These are phyloP conservation scores for Caiman crocodilus DNA, from an alignment of 2,797 vertebrate genomes.

Conservation along the genomic window DNA sequence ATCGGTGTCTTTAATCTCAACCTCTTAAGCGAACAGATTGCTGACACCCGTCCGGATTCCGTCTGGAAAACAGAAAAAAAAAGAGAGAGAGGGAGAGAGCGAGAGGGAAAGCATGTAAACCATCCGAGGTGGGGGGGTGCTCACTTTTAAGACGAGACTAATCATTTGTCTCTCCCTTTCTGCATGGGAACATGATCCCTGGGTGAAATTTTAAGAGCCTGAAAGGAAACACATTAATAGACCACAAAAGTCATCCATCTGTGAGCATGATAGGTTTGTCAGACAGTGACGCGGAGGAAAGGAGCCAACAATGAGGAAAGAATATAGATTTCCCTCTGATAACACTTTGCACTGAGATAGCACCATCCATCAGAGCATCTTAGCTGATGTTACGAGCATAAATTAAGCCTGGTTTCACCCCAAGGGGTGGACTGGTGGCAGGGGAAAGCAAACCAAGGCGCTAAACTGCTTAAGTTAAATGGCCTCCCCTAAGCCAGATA, in stretches of 20 bases:
- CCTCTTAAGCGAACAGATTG: background rate
- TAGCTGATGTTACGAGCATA: background rate
- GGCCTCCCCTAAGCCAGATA: background rate
- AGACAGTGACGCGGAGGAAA: background rate
- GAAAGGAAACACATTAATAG: rapidly evolving
- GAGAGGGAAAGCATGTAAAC: rapidly evolving
- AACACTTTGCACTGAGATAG: background rate
- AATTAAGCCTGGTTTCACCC: background rate
- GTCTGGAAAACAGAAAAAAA: background rate
- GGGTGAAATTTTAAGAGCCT: background rate
- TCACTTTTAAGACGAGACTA: background rate
- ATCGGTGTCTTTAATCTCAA: background rate
- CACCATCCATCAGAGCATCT: background rate
- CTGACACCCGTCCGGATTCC: background rate
- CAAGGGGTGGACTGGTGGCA: background rate
- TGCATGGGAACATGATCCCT: rapidly evolving
- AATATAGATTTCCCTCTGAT: background rate
- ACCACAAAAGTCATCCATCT: rapidly evolving
- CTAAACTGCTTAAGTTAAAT: background rate
- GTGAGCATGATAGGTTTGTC: background rate
- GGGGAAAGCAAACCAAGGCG: background rate
- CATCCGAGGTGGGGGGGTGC: background rate
- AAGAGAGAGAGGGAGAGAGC: background rate
- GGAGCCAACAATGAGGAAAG: background rate
- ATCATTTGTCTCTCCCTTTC: background rate